Conservation (phyloP, 1,140 invertebrate genomes). For the Prorops nasuta region DNA sequence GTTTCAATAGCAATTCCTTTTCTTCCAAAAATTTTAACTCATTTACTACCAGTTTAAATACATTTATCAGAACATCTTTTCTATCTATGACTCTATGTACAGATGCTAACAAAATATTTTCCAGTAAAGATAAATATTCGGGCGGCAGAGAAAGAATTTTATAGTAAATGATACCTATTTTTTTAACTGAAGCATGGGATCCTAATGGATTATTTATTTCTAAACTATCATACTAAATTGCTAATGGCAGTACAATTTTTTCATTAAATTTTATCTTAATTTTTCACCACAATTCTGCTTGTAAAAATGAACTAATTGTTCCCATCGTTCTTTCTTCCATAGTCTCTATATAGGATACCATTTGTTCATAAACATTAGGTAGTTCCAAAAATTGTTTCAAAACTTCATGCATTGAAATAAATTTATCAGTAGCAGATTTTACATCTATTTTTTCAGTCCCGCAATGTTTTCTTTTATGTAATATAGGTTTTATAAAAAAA, state of each 20-base stretch:
- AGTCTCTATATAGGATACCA: neutral
- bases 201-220: constrained; percentile 16
- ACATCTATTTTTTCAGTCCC: no score
- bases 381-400: no score
- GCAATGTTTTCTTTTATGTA: no score
- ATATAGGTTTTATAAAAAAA: no score
- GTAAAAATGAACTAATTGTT: no score
- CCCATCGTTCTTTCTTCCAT: no score
- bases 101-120: constrained; percentile 19
- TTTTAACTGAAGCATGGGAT: constrained; percentile 18
- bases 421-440: no score
- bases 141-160: constrained; percentile 18
- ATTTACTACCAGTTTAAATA: neutral
- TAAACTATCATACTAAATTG: constrained; percentile 16
- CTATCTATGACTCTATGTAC: constrained; percentile 10
- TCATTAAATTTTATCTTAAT: constrained; percentile 8
- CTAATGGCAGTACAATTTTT: constrained; percentile 16
- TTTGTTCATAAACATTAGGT: neutral
- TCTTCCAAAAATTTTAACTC: no score
- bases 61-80: constrained; percentile 4
- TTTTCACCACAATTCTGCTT: constrained; percentile 5
- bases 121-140: constrained; percentile 9
- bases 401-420: neutral
- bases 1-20: neutral
- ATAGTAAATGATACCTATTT: constrained; percentile 14